Evolutionary conservation across 2,113 vertebrate species (phyloP), one percentile per base, ranked within the genome.

Genomic region (Psilopogon haemacephalus): DNA sequence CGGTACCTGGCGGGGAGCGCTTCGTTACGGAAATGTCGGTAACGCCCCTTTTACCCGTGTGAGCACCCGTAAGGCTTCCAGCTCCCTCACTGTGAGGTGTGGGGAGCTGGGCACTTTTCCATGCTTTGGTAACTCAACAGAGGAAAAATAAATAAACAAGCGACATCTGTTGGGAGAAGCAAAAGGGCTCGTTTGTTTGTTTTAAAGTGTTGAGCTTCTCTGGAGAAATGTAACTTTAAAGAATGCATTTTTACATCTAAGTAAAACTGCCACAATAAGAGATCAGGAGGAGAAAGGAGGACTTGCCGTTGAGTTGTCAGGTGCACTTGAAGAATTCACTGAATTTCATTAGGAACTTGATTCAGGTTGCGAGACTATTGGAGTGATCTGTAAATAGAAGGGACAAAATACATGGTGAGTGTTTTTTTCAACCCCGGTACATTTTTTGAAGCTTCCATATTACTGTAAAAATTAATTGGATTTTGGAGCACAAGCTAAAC

Each of bases 1-100:
- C 42, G 0, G 2, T 14, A 11, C 35, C 28, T 44, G 50, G 7
- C 18, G 21, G 18, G 60, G 19, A 26, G 72, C 56, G 2, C 65
- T 15, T 20, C 48, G 6, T 4, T 9, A 19, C 26, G 9, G 28
- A 9, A 24, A 2, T 21, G 27, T 5, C 38, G 26, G 19, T 32
- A 16, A 2, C 4, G 24, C n/a, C 1, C 2, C 6, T 1, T 1
- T 8, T 7, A 1, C 7, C 33, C 2, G 23, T 7, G 6, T 8
- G 71, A 2, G 15, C 73, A 0, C 9, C 19, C 5, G 33, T 5
- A 1, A 15, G 7, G 3, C n/a, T 33, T 27, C 1, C 16, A 7
- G 46, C 8, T 21, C 55, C 11, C 26, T 2, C 38, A 28, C 54
- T 3, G 37, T 20, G 12, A 17, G 13, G 27, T 8, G 48, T 2